Evolutionary conservation across 92 coral and sea anemone species (phyloP).

Genomic region (Porites divaricata): DNA sequence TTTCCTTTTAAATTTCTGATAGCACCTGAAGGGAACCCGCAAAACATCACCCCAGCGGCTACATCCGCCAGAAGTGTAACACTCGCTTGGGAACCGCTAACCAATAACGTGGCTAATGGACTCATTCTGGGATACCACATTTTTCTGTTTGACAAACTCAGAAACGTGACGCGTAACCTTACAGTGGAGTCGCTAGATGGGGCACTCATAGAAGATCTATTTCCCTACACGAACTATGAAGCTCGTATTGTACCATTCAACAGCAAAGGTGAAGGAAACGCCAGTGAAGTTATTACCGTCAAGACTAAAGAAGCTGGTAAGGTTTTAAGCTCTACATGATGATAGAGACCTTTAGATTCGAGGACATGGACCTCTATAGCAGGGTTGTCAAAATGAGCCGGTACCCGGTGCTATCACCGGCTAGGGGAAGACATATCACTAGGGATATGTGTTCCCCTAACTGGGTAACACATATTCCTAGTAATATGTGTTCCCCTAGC

Average conservation of each 20-base stretch:
- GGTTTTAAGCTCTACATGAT: not conserved
- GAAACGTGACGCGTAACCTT: constrained; percentile 48
- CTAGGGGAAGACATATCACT: no score
- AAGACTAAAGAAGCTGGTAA: constrained; percentile 84
- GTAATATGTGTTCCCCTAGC: no score
- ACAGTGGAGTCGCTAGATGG: constrained; percentile 61
- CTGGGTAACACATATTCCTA: no score
- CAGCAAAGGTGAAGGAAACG: constrained; percentile 73
- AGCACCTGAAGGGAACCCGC: constrained; percentile 64
- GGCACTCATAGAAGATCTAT: constrained; percentile 44
- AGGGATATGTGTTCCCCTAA: no score
- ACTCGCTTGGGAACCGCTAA: constrained; percentile 63
- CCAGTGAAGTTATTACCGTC: constrained; percentile 43
- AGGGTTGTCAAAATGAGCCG: no score
- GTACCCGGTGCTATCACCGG: no score
- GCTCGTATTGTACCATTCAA: constrained; percentile 70
- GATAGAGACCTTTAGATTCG: no score
- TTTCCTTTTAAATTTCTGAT: not conserved
- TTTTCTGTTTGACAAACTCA: constrained; percentile 54
- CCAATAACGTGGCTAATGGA: constrained; percentile 53
- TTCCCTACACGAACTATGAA: constrained; percentile 82
- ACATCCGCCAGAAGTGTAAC: constrained; percentile 30
- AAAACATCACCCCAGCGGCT: constrained; percentile 40
- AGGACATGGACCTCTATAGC: no score
- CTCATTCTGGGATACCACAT: constrained; percentile 74